These are phyloP conservation scores for Tachina grossa DNA, from an alignment of 2,888 invertebrate genomes.

Conservation along the genomic window DNA sequence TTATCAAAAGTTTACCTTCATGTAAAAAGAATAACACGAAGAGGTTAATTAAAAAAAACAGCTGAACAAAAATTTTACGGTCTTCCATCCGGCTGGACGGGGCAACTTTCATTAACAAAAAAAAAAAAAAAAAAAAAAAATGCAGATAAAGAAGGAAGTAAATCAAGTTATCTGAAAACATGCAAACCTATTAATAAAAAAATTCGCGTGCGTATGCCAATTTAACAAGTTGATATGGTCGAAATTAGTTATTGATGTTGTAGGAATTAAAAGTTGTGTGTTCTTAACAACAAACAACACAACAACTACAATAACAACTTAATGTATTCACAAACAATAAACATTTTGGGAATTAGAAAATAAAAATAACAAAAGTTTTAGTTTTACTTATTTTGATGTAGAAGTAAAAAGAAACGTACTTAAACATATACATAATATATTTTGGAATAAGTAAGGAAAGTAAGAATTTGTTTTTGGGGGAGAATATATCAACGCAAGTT, in stretches of 20 bases:
- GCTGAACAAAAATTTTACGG: not conserved
- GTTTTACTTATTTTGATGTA: too few relatives aligned
- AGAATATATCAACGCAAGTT: too few relatives aligned
- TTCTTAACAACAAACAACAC: not conserved
- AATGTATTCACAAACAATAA: slow-evolving; percentile 56
- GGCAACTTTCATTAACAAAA: not conserved
- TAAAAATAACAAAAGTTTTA: not conserved
- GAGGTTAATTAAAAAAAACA: too few relatives aligned
- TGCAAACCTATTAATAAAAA: slow-evolving; percentile 80
- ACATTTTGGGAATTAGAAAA: slow-evolving; percentile 9
- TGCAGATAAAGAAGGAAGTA: slow-evolving; percentile 66
- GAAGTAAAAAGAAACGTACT: too few relatives aligned
- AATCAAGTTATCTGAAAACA: slow-evolving; percentile 80
- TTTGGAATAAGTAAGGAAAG: too few relatives aligned
- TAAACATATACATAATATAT: too few relatives aligned
- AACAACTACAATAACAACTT: slow-evolving; percentile 11
- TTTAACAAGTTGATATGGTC: slow-evolving; percentile 80
- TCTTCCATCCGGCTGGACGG: too few relatives aligned
- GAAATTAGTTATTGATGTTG: slow-evolving; percentile 66
- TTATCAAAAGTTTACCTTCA: too few relatives aligned
- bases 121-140: too few relatives aligned
- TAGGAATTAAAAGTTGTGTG: slow-evolving; percentile 57
- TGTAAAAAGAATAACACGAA: too few relatives aligned
- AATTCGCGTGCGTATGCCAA: slow-evolving; percentile 81
- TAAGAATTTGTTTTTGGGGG: too few relatives aligned